Conservation (phyloP, 2,888 invertebrate species). For the Malthinus flaveolus region DNA sequence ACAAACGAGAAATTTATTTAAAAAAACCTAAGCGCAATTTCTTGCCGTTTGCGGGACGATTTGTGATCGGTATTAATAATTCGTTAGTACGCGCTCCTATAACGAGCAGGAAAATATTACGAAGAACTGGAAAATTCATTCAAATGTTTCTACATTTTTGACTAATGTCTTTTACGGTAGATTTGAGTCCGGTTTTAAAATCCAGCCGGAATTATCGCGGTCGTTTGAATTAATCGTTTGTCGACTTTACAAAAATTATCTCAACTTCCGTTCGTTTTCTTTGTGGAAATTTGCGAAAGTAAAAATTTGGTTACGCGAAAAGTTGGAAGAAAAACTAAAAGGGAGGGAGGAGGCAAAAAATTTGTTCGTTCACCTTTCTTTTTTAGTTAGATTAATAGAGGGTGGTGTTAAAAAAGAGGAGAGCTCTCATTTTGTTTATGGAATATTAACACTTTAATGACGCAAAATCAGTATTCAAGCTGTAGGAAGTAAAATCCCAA, state of each 20-base stretch:
- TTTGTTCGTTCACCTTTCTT: too few species aligned
- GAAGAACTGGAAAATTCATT: conserved; percentile 34
- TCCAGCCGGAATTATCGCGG: conserved; percentile 29
- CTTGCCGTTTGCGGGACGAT: conserved; percentile 11
- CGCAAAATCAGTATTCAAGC: conserved; percentile 27
- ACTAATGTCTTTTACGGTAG: conserved; percentile 39
- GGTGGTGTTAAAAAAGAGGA: too few species aligned
- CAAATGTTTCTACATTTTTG: conserved; percentile 39
- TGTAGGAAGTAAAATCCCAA: conserved; percentile 20
- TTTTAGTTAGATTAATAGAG: too few species aligned
- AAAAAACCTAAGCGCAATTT: too few species aligned
- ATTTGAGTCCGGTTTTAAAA: conserved; percentile 38
- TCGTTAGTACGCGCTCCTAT: conserved; percentile 16
- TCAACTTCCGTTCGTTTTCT: conserved; percentile 34
- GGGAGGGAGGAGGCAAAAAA: too few species aligned
- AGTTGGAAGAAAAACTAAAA: background rate
- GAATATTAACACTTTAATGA: conserved; percentile 20
- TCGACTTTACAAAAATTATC: conserved; percentile 37
- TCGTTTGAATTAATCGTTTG: conserved; percentile 35
- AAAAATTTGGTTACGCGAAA: background rate
- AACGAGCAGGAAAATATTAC: conserved; percentile 23
- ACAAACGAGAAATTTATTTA: background rate
- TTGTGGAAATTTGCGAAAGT: conserved; percentile 7
- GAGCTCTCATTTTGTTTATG: conserved; percentile 5
- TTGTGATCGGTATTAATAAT: conserved; percentile 12